Conservation (phyloP, 2,797 vertebrate species). For the Malacoraja senta region DNA sequence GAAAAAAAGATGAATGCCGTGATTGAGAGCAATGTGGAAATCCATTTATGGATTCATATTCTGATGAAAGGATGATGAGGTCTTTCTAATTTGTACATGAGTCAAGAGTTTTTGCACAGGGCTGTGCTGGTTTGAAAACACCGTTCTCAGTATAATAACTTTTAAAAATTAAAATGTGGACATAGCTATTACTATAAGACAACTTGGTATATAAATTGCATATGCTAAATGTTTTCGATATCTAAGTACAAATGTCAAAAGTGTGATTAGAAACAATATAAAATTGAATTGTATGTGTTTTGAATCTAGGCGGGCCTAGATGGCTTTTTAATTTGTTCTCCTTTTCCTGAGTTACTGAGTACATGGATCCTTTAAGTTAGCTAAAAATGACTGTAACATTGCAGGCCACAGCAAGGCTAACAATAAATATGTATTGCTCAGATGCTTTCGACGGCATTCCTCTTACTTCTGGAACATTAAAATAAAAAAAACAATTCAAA, state of each 20-base stretch:
- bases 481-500: not conserved
- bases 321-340: not conserved
- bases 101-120: not conserved
- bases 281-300: not conserved
- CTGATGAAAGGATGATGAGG: not conserved
- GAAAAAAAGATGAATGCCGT: too few relatives aligned
- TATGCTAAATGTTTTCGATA: not conserved
- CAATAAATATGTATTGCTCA: conserved; percentile 6
- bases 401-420: not conserved
- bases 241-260: conserved; percentile 4
- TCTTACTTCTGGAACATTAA: not conserved
- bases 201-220: not conserved
- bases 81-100: conserved; percentile 22
- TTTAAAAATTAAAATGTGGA: not conserved
- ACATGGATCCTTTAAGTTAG: not conserved
- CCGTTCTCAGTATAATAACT: not conserved
- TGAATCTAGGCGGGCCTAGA: not conserved
- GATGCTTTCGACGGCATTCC: not conserved
- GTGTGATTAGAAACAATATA: not conserved
- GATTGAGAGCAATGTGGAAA: not conserved
- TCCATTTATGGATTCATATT: not conserved
- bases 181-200: not conserved
- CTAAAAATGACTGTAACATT: not conserved
- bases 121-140: not conserved
- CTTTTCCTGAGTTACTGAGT: not conserved